Conservation (phyloP, 2,888 invertebrate genomes). For the Frankliniella intonsa region DNA sequence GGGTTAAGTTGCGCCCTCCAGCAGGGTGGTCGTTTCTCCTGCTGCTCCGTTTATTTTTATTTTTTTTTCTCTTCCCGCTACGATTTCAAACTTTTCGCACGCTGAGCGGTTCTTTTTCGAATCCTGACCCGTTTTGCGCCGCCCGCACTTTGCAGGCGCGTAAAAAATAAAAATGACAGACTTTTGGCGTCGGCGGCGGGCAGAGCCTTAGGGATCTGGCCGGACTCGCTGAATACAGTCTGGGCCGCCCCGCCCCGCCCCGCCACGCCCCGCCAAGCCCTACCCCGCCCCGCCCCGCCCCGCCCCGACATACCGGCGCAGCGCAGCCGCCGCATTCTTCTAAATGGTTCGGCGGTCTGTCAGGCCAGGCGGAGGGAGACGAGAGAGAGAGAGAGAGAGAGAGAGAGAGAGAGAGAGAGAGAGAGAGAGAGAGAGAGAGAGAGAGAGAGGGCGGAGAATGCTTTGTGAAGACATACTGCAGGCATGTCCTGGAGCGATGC, state of each 20-base stretch:
- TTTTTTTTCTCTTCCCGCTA: too few species aligned
- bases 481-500: conserved; percentile 1
- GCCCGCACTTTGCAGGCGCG: too few species aligned
- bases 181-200: too few species aligned
- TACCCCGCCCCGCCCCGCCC: background rate
- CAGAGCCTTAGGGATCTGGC: background rate
- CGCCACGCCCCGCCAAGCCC: background rate
- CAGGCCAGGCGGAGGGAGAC: background rate
- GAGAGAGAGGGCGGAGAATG: background rate
- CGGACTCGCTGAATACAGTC: background rate
- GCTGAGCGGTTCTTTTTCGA: too few species aligned
- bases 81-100: too few species aligned
- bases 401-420: background rate
- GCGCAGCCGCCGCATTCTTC: background rate
- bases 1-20: conserved; percentile 12
- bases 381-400: background rate
- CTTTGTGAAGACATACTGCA: background rate
- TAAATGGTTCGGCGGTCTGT: background rate
- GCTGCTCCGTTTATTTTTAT: too few species aligned
- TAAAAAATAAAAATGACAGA: too few species aligned
- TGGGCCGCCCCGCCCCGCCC: background rate
- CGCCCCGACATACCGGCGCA: background rate
- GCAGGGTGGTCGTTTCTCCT: background rate
- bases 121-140: background rate
- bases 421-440: conserved; percentile 5